Conservation (phyloP, 2,888 invertebrate species). For the Metopia argyrocephala region DNA sequence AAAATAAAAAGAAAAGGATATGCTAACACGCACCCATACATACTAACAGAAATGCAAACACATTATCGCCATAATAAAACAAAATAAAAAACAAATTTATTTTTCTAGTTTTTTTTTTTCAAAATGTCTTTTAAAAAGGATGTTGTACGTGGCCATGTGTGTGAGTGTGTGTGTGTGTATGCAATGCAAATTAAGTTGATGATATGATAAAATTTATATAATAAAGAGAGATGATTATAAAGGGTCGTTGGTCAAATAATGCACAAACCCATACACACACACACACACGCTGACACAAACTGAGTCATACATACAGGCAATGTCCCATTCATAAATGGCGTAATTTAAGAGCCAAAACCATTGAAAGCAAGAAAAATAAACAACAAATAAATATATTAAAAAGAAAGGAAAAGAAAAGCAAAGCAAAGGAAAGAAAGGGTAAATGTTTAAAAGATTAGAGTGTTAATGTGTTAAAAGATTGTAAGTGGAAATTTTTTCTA, state of each 20-base stretch:
- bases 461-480: conserved; percentile 58
- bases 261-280: conserved; percentile 64
- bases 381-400: not conserved
- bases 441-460: conserved; percentile 52
- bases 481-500: conserved; percentile 43
- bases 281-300: conserved; percentile 65
- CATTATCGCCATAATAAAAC: conserved; percentile 54
- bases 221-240: conserved; percentile 66
- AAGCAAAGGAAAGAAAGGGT: conserved; percentile 41
- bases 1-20: conserved; percentile 62
- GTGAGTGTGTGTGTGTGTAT: conserved; percentile 41
- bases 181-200: conserved; percentile 64
- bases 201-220: conserved; percentile 67
- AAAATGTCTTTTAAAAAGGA: conserved; percentile 18
- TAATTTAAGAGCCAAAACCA: conserved; percentile 44
- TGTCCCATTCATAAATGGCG: conserved; percentile 62
- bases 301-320: conserved; percentile 48
- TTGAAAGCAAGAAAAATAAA: conserved; percentile 28
- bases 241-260: conserved; percentile 62
- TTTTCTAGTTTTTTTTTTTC: conserved; percentile 67
- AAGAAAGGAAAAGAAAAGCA: conserved; percentile 1
- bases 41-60: conserved; percentile 24
- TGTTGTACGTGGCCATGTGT: conserved; percentile 13
- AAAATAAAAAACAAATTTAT: conserved; percentile 71
- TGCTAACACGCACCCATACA: conserved; percentile 41